Evolutionary conservation across 2,888 invertebrate species (phyloP).

Genomic region (Archips crataeganus): DNA sequence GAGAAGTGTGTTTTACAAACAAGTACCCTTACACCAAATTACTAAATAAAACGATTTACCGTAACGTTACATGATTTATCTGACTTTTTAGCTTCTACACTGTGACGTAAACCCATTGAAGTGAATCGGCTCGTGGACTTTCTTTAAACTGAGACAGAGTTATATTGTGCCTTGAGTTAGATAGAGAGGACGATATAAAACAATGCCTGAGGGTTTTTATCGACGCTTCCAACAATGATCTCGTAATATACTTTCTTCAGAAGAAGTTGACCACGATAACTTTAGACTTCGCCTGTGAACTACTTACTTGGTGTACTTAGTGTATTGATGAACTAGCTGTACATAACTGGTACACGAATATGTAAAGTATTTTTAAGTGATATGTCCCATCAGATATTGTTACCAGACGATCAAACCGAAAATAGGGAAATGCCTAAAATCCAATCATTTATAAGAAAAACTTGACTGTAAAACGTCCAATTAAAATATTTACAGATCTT

Average conservation of each 20-base stretch:
- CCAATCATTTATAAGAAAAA: too few species aligned
- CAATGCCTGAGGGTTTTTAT: slow-evolving; percentile 70
- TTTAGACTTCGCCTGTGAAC: neutral
- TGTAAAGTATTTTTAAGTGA: too few species aligned
- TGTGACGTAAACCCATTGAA: slow-evolving; percentile 74
- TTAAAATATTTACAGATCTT: too few species aligned
- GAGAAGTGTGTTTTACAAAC: neutral
- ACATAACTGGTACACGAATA: too few species aligned
- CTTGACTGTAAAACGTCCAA: too few species aligned
- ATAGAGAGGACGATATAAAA: slow-evolving; percentile 67
- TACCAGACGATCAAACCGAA: too few species aligned
- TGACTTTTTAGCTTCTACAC: slow-evolving; percentile 51
- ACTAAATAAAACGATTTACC: neutral
- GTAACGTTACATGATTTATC: slow-evolving; percentile 34
- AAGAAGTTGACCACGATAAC: slow-evolving; percentile 24
- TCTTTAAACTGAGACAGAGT: slow-evolving; percentile 70
- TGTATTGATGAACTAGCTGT: too few species aligned
- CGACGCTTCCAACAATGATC: slow-evolving; percentile 52
- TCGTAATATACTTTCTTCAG: slow-evolving; percentile 78
- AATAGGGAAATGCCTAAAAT: too few species aligned
- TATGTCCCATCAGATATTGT: too few species aligned
- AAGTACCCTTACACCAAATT: too few species aligned
- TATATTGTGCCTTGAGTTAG: slow-evolving; percentile 46
- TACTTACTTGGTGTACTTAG: neutral
- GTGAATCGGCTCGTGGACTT: slow-evolving; percentile 74